These are phyloP conservation scores for Hemiprocne comata DNA, from an alignment of 2,113 vertebrate genomes.

Conservation along the genomic window DNA sequence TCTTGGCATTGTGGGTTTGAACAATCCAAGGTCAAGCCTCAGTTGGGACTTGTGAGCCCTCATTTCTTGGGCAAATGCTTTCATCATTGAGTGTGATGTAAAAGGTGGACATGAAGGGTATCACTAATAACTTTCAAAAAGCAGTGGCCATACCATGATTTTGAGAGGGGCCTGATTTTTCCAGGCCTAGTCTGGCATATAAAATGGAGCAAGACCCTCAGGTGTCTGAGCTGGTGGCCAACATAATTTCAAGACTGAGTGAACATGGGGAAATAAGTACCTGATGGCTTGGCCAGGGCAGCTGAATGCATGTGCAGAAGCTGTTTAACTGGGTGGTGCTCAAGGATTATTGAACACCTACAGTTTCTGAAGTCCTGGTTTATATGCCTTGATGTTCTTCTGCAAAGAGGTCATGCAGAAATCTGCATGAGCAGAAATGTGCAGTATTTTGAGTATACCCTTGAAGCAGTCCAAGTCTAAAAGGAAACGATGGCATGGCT, in stretches of 20 bases:
- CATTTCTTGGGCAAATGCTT: background rate
- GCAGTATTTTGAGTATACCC: background rate
- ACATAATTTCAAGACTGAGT: background rate
- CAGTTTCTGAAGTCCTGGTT: background rate
- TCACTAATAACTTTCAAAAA: background rate
- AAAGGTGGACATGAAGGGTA: background rate
- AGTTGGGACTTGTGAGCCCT: background rate
- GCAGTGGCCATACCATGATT: background rate
- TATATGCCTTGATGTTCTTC: background rate
- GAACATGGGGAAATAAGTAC: rapidly evolving
- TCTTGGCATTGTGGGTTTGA: background rate
- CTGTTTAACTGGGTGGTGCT: background rate
- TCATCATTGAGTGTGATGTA: background rate
- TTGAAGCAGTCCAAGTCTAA: background rate
- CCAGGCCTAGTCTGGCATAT: background rate
- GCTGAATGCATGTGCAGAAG: background rate
- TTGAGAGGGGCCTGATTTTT: background rate
- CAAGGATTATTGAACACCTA: background rate
- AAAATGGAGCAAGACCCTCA: background rate
- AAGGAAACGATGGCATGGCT: background rate
- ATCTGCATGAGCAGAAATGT: too few species aligned
- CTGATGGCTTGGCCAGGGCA: background rate
- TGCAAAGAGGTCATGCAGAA: background rate
- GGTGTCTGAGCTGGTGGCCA: background rate
- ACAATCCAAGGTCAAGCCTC: background rate